Evolutionary conservation across 1,140 invertebrate genomes (phyloP).

Genomic region (Papilio xuthus): DNA sequence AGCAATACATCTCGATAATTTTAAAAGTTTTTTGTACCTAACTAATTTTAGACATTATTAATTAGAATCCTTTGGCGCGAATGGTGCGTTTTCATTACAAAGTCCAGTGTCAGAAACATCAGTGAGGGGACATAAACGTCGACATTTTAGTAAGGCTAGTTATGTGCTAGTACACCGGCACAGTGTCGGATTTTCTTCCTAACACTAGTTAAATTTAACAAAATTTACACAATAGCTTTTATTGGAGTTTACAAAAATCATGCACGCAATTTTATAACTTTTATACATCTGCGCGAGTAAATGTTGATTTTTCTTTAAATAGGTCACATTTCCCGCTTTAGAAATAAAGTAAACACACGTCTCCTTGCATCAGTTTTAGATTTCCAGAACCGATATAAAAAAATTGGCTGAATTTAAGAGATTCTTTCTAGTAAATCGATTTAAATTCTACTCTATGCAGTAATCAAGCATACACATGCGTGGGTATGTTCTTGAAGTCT

Average conservation of each 20-base stretch:
- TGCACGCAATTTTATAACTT: neutral
- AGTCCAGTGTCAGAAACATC: too few relatives aligned
- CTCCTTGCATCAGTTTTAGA: constrained; percentile 23
- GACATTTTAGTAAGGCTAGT: too few relatives aligned
- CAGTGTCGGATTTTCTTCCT: too few relatives aligned
- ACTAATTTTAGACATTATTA: too few relatives aligned
- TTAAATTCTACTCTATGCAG: neutral
- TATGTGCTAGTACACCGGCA: too few relatives aligned
- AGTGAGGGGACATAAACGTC: too few relatives aligned
- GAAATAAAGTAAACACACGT: constrained; percentile 36
- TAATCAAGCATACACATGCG: neutral
- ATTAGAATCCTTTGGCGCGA: too few relatives aligned
- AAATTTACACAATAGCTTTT: neutral
- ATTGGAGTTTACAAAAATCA: neutral
- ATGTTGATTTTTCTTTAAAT: constrained; percentile 35
- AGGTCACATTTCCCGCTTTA: constrained; percentile 35
- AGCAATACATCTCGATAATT: too few relatives aligned
- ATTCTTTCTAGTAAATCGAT: neutral
- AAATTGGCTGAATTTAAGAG: constrained; percentile 16
- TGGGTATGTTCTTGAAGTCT: neutral
- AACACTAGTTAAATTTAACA: too few relatives aligned
- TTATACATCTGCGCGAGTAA: neutral
- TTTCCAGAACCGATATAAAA: constrained; percentile 24
- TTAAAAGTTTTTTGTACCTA: too few relatives aligned
- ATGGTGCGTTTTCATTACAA: too few relatives aligned